A percentile compares a stretch with the other conserved stretches of the same genome.
Conservation (phyloP, 2,888 invertebrate genomes). For the Protula sp. region DNA sequence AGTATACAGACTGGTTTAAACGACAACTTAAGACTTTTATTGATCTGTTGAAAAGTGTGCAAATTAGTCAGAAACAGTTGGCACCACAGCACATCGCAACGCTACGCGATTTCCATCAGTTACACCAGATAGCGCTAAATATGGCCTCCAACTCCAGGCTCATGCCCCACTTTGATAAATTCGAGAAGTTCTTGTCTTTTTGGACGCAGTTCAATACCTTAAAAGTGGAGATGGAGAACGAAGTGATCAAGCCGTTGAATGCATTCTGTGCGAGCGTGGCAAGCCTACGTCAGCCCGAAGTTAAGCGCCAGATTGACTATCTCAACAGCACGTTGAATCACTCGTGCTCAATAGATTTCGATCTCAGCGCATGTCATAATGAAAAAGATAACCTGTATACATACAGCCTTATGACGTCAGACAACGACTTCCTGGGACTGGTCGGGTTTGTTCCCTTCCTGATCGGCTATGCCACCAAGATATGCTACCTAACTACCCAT, state of each 20-base stretch:
- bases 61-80: conserved; percentile 23
- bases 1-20: conserved; percentile 46
- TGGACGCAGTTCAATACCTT: conserved; percentile 32
- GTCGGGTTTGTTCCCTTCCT: conserved; percentile 40
- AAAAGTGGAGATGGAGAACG: conserved; percentile 30
- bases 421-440: conserved; percentile 36
- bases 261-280: conserved; percentile 33
- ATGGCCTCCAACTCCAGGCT: conserved; percentile 24
- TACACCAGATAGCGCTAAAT: conserved; percentile 27
- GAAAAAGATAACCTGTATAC: conserved; percentile 40
- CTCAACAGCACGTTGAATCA: conserved; percentile 29
- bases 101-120: conserved; percentile 28
- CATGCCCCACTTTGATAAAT: conserved; percentile 5
- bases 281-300: conserved; percentile 33
- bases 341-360: conserved; percentile 31
- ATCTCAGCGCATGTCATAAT: conserved; percentile 36
- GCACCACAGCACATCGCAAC: conserved; percentile 27
- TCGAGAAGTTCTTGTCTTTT: conserved; percentile 35
- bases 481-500: conserved; percentile 35
- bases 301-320: conserved; percentile 34
- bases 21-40: conserved; percentile 34
- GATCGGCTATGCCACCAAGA: conserved; percentile 28
- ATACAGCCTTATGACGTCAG: conserved; percentile 37
- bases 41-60: conserved; percentile 36
- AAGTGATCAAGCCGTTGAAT: conserved; percentile 29